Evolutionary conservation across 2,888 invertebrate genomes (phyloP), one percentile per base, ranked within the genome.

Genomic region (Diabrotica balteata): DNA sequence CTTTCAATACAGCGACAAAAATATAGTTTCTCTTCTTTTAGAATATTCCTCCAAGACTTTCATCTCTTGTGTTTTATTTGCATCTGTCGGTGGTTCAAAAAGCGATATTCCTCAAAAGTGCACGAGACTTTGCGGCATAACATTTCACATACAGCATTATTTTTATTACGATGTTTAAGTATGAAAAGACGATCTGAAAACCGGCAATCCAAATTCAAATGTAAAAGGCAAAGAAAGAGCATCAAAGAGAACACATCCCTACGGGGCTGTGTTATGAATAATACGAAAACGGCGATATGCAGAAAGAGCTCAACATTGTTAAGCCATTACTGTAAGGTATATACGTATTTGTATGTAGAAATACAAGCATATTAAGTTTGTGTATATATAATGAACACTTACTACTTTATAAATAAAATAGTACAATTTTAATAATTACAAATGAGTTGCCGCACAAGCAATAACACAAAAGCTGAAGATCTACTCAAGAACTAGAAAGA

Each of bases 131-230:
- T 7, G 52, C 10, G 17, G 55, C 43, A 55, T 55, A 62, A 62
- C 54, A 63, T 63, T 63, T 63, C 63, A 44, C 44, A 57, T 43
- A 47, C 44, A 47, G 63, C 32, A 58, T 58, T 58, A 63, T 57
- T 63, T 63, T 63, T 63, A 58, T 58, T 63, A 58, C 42, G 32
- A 51, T 59, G 58, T 52, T 64, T 64, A 64, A 64, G 52, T 64
- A 47, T 64, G 64, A 64, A 64, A 59, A 64, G 58, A 64, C 58
- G 58, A 64, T 64, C 58, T 47, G 22, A 45, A 64, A 64, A 44
- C 58, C 64, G 58, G 58, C 64, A 64, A 64, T 64, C 58, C 42
- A 58, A 64, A 51, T 58, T 17, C 52, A 59, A 64, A 64, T 58
- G n/a, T 44, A 50, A 45, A 45, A 64, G 17, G 59, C 52, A 45